Evolutionary conservation across 2,888 invertebrate genomes (phyloP).

Genomic region (Augochlorella aurata): DNA sequence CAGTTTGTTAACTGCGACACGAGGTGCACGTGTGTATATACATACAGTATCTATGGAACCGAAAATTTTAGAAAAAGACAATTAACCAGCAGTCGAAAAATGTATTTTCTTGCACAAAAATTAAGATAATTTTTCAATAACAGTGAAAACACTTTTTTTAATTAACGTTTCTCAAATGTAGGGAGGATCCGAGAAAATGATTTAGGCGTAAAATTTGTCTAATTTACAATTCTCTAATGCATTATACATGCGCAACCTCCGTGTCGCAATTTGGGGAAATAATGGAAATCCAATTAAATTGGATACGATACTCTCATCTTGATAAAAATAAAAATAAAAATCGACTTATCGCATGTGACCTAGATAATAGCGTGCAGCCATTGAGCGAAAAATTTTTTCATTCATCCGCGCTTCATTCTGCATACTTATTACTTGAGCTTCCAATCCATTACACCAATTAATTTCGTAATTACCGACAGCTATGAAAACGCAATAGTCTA

Average conservation of each 20-base stretch:
- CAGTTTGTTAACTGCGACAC: conserved; percentile 16
- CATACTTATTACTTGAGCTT: not conserved
- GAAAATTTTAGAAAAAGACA: not conserved
- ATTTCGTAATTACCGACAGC: too few species aligned
- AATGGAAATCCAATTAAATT: not conserved
- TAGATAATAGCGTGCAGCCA: not conserved
- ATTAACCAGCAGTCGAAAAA: not conserved
- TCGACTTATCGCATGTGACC: not conserved
- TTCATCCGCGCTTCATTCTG: not conserved
- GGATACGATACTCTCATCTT: too few species aligned
- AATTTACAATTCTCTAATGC: not conserved
- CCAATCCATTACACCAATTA: not conserved
- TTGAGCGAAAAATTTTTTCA: not conserved
- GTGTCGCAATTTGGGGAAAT: too few species aligned
- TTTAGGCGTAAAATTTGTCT: not conserved
- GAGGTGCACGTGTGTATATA: not conserved
- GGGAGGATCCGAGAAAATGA: not conserved
- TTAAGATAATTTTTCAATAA: too few species aligned
- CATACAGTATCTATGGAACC: not conserved
- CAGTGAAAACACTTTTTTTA: too few species aligned
- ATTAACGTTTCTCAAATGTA: not conserved
- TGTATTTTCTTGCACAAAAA: too few species aligned
- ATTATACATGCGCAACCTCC: too few species aligned
- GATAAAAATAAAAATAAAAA: not conserved
- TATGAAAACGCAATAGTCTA: not conserved